Base-by-base conservation (phyloP, 2,797 vertebrate genomes). In the Gambusia yucatana region DNA sequence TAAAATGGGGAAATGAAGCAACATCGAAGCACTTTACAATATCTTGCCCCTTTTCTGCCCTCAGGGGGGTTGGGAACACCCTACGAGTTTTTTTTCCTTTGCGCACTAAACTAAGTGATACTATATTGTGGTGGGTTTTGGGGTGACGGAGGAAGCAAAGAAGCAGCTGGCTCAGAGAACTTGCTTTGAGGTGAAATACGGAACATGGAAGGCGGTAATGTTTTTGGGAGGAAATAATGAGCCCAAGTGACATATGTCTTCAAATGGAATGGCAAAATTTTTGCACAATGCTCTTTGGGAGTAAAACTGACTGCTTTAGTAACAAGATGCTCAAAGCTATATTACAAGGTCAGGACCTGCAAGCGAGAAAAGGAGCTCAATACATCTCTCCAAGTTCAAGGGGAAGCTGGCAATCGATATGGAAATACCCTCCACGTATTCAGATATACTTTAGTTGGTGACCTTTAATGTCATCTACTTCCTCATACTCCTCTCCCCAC, bases 1-100 rank as follows among this genome's bases (percentile, higher is more conserved):
- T 96, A 96, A 96, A 95, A 94, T 28, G 86, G 87, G 95, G 94
- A 95, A 96, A 95, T 94, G 94, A 95, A 93, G 92, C 90, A 76
- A 89, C 89, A 90, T 92, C 79, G 93, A 93, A 91, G 89, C 92
- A 90, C 92, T 94, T 92, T 91, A 91, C 89, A 92, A 84, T 86
- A 57, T 75, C 50, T 81, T 87, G 85, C 85, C 91, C 92, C 84
- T 81, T 80, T 85, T 86, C 86, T 85, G 86, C 84, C 89, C 91
- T 88, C 82, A 80, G 77, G 82, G 30, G 20, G 46, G 25, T n/a
- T 2, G 71, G 55, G 25, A 14, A 57, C 28, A 61, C 72, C 78
- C 50, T 46, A 85, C 50, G 59, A 80, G 52, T 85, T 90, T 88
- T 92, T 81, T 81, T 85, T 86, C 81, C 73, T 80, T 75, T 80